Evolutionary conservation across 2,113 vertebrate species (phyloP), one percentile per base, ranked within the genome.

Genomic region (Furnarius figulus): DNA sequence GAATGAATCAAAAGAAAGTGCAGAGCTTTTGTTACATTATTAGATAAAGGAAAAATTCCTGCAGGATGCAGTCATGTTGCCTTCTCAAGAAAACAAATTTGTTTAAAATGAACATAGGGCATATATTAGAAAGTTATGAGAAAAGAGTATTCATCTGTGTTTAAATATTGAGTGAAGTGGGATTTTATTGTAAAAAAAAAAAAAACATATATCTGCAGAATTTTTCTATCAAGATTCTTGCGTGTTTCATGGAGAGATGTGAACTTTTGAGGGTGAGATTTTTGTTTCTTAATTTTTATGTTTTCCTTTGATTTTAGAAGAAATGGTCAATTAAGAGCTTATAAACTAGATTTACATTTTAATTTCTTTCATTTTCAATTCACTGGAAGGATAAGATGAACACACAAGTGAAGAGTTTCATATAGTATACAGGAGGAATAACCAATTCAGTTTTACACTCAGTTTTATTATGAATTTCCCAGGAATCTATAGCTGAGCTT

Each of bases 391-490:
- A 59, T 87, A 87, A 90, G 82, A 93, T 35, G 91, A n/a, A 62
- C 55, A 27, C 71, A 14, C 14, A 88, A 77, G 62, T 95, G 78
- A 94, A 94, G 55, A 79, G 65, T 97, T 97, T 90, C 67, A 55
- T 89, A 62, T 58, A 76, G 61, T 40, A 35, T 58, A 31, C 68
- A 81, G 84, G 79, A 87, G 37, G 62, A 94, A 94, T 88, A 72
- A 74, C 37, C 84, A 82, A 71, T 87, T 75, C 95, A 87, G 39
- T 79, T 72, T 66, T 87, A 47, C 70, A 39, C 22, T 94, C 77
- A 72, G 11, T 96, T 97, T 97, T 95, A 90, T 96, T 95, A 84
- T 30, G 39, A 91, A 19, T 95, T 75, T 93, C 23, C 6, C 78
- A 82, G 85, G 89, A 95, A 96, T 95, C 90, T 58, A 5, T 85